Evolutionary conservation across 92 coral and sea anemone species (phyloP), one percentile per base, ranked within the genome.

Genomic region (Isaurus tuberculatus): DNA sequence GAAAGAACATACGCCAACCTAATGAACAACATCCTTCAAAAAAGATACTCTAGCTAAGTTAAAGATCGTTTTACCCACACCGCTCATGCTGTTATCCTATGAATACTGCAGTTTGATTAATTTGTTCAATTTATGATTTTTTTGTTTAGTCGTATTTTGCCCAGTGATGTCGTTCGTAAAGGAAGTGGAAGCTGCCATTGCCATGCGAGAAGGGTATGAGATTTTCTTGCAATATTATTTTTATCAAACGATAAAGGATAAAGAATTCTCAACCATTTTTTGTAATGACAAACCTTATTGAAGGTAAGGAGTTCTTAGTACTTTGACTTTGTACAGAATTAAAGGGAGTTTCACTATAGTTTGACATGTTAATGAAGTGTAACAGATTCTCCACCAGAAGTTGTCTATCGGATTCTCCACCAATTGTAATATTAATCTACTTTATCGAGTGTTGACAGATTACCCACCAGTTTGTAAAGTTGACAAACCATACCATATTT

Each of bases 151-250:
- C 26, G 97, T 96, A 16, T 96, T 96, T 78, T 92, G 95, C 49
- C 99, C 99, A 1, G 89, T 96, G 60, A 96, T 96, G 97, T 83
- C 88, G 17, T 96, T 96, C 83, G 99, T 96, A 22, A 77, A 88
- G 51, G 97, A 94, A 73, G 87, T 96, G 17, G 99, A 96, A 85
- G 89, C 95, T 48, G 95, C 92, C 82, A 92, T 94, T 20, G 85
- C 80, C 26, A 84, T 81, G 67, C 90, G 92, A 28, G 83, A 89
- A 58, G 94, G 88, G 99, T 96, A 81, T 85, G 97, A 15, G 5
- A 5, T 40, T 40, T 40, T 88, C 44, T 29, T 28, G 31, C 51
- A 31, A 26, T 23, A 10, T 20, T 6, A 13, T 40, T 40, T n/a
- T 40, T 7, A 40, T 40, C 46, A 40, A 40, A 40, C 7, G 11